phyloP scores from a whole-genome alignment of 53 echinoderm and acorn worm genomes.

The Temnopleurus reevesii region DNA sequence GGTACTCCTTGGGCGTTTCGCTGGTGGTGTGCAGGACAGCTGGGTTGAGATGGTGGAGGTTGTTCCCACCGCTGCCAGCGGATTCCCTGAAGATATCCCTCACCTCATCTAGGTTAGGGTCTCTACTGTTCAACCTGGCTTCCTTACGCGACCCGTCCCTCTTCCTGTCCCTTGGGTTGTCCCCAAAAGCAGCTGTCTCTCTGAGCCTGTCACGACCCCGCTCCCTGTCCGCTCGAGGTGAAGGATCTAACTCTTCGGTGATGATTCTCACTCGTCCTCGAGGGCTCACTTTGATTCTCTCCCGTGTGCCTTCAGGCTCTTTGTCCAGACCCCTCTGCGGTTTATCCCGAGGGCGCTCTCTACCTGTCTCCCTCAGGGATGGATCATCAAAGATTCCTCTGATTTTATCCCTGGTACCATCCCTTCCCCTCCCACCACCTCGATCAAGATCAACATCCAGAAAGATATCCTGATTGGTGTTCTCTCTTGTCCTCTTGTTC shows the following conservation, averaged over 20 bases:
- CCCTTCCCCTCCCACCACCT: constrained; percentile 10
- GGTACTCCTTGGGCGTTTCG: neutral
- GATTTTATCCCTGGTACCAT: constrained; percentile 2
- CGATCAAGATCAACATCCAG: constrained; percentile 3
- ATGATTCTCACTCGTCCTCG: constrained; percentile 25
- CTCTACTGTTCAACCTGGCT: neutral
- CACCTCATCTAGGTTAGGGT: neutral
- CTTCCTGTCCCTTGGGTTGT: neutral
- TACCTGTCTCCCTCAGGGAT: neutral
- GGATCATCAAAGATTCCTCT: constrained; percentile 37
- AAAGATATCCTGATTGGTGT: constrained; percentile 25
- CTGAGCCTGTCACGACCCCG: constrained; percentile 15
- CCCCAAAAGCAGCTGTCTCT: neutral
- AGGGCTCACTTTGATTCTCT: constrained; percentile 25
- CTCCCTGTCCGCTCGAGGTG: neutral
- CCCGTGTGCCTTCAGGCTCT: neutral
- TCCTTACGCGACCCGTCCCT: constrained; percentile 4
- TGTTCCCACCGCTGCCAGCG: constrained; percentile 2
- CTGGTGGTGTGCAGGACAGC: neutral
- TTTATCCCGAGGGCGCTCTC: neutral
- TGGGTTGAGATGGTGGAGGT: constrained; percentile 24
- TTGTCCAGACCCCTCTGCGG: neutral
- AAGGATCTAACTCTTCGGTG: neutral
- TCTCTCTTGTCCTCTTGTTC: neutral
- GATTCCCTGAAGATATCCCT: neutral